Percentiles rank a stretch among this genome's conserved stretches.
phyloP scores from a whole-genome alignment of 1,140 invertebrate species.

The Sarcophaga bullata region DNA sequence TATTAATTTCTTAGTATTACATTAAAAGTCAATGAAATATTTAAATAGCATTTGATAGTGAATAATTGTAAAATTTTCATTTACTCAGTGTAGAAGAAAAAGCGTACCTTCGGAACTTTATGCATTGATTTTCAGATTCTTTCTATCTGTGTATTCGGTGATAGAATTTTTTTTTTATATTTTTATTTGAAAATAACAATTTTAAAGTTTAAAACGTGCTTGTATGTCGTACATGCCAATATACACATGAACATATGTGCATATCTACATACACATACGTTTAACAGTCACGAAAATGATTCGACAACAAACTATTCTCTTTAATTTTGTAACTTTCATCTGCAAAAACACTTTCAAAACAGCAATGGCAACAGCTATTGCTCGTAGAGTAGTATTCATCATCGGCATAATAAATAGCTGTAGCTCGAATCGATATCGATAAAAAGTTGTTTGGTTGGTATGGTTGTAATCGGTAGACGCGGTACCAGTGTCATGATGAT shows the following conservation, averaged over 20 bases:
- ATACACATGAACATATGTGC: too few relatives aligned
- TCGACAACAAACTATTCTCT: neutral
- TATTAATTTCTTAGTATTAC: too few relatives aligned
- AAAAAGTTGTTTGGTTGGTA: too few relatives aligned
- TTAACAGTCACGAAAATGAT: neutral
- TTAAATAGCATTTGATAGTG: too few relatives aligned
- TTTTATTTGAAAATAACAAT: neutral
- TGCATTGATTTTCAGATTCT: neutral
- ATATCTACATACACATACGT: neutral
- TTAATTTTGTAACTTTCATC: too few relatives aligned
- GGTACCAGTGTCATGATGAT: neutral
- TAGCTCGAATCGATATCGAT: constrained; percentile 21
- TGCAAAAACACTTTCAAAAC: too few relatives aligned
- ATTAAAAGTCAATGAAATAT: too few relatives aligned
- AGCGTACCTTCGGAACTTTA: too few relatives aligned
- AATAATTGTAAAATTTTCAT: too few relatives aligned
- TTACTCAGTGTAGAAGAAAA: too few relatives aligned
- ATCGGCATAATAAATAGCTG: neutral
- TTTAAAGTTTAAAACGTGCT: constrained; percentile 1
- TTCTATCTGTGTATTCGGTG: neutral
- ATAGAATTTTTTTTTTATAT: too few relatives aligned
- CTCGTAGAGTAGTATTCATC: neutral
- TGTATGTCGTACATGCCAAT: neutral
- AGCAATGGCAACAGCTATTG: neutral
- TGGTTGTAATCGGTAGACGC: constrained; percentile 6